These are phyloP conservation scores for Myiagra hebetior DNA, from an alignment of 2,113 vertebrate genomes.

Conservation along the genomic window DNA sequence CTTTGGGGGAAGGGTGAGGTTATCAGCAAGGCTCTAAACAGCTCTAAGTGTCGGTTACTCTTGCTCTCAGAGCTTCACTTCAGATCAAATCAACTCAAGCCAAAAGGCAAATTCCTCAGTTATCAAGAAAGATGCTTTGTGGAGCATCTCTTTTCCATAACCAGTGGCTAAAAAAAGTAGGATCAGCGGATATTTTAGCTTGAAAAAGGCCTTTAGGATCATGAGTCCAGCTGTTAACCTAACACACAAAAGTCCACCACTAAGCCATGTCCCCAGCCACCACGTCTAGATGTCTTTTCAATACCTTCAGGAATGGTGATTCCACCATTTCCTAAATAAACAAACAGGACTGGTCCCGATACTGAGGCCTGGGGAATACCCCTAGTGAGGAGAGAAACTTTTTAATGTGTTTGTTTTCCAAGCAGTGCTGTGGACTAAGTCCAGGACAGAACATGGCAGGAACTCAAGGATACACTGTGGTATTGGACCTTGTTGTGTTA, in stretches of 20 bases:
- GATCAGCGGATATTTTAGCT: not conserved
- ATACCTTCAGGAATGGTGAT: not conserved
- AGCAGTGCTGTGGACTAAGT: not conserved
- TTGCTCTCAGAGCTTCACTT: not conserved
- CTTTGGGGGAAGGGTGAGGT: not conserved
- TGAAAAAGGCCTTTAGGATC: not conserved
- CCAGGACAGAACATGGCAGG: not conserved
- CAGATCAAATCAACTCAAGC: not conserved
- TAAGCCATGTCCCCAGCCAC: not conserved
- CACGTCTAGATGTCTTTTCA: rapidly evolving
- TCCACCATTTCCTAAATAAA: not conserved
- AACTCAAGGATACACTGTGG: not conserved
- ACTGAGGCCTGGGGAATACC: not conserved
- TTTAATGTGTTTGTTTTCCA: not conserved
- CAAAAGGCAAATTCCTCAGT: not conserved
- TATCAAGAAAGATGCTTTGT: not conserved
- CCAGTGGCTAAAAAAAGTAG: not conserved
- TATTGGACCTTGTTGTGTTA: not conserved
- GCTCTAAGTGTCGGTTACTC: not conserved
- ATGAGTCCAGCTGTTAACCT: not conserved
- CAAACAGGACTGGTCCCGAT: rapidly evolving
- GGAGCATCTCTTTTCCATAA: not conserved
- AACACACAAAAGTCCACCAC: not conserved
- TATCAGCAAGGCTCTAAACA: not conserved
- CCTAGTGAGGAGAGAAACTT: not conserved